Base-by-base conservation (phyloP, 2,797 vertebrate species). In the Malacoctenus gilli region DNA sequence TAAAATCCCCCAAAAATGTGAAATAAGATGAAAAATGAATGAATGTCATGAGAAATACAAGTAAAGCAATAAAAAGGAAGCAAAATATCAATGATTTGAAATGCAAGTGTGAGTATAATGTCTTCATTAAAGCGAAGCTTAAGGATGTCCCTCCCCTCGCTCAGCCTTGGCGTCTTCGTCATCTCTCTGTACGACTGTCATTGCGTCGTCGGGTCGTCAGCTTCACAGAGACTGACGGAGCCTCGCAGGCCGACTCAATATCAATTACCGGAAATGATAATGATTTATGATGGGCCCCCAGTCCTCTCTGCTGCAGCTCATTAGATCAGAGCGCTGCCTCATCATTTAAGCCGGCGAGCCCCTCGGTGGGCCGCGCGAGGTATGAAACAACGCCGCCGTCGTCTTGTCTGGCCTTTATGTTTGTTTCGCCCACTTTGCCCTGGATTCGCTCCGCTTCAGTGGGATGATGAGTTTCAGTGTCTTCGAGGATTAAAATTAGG, bases 251-350 rank as follows among this genome's bases (percentile, higher is more conserved):
- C 37, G 42, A 37, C 47, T 77, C 59, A 53, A 36, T 73, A 74
- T 70, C 68, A 70, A 52, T 80, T 63, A 60, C 7, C 12, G 53
- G n/a, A 68, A 71, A 65, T 66, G 49, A 65, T 72, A 57, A 72
- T 51, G 51, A 84, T 68, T 76, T 59, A 66, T 75, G 62, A 20
- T 53, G 22, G 14, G 23, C 39, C 39, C 16, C n/a, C 9, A 5
- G 52, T 72, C 19, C 47, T 58, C 40, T 57, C 13, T 36, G 44
- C 15, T 59, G 40, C 41, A 54, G 31, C 53, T 81, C 50, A 71
- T 78, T 52, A 64, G 14, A 73, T 63, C 23, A 62, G 0, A 32
- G 6, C 42, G 3, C 32, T 5, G 25, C 66, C 47, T 69, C 66
- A 53, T 69, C 56, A 72, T 49, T 71, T 37, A 38, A 49, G 37